These are phyloP conservation scores for Hydrozoanthus tunicans DNA, from an alignment of 64 coral and sea anemone species.

Conservation along the genomic window DNA sequence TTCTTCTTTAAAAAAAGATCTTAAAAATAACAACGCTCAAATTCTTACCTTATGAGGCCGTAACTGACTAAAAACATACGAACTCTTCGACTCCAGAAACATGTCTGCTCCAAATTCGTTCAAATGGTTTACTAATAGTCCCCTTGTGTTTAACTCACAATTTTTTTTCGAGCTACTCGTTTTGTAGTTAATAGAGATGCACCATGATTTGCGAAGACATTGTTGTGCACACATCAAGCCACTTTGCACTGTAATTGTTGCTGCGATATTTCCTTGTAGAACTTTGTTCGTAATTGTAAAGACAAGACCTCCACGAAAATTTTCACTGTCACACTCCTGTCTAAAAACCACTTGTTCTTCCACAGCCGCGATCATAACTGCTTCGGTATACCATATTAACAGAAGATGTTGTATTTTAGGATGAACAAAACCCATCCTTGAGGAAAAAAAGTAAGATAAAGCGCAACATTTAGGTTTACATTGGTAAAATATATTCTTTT, in stretches of 20 bases:
- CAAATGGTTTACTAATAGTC: neutral
- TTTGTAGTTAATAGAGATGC: constrained; percentile 31
- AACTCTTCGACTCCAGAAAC: neutral
- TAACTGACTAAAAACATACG: constrained; percentile 19
- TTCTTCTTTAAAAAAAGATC: neutral
- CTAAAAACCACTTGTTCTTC: neutral
- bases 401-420: no score
- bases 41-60: constrained; percentile 12
- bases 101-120: neutral
- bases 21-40: neutral
- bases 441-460: no score
- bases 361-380: neutral
- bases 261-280: constrained; percentile 6
- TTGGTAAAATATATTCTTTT: no score
- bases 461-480: no score
- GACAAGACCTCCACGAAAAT: neutral
- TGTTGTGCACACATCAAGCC: neutral
- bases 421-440: no score
- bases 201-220: constrained; percentile 39
- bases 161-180: neutral
- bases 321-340: constrained; percentile 11
- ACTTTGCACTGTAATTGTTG: neutral
- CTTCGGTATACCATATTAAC: no score
- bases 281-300: neutral
- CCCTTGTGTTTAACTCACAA: constrained; percentile 40